These are phyloP conservation scores for Piliocolobus tephrosceles DNA, from an alignment of 2,113 vertebrate genomes.

Conservation along the genomic window DNA sequence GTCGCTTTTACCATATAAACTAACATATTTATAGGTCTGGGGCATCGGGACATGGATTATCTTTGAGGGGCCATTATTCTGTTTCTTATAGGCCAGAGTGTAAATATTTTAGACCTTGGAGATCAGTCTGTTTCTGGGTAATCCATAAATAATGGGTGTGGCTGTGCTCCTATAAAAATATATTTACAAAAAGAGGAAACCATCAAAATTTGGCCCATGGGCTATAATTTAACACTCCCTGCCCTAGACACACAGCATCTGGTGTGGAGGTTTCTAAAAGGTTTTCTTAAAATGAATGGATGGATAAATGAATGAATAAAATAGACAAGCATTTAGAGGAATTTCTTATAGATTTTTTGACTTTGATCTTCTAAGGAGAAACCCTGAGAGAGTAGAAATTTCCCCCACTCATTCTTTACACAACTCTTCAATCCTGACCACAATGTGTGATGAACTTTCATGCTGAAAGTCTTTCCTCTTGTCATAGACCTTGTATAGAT, in stretches of 20 bases:
- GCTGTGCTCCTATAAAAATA: not conserved
- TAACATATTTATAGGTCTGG: not conserved
- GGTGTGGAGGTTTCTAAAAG: not conserved
- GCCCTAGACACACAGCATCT: not conserved
- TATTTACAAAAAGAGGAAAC: not conserved
- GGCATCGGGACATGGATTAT: fast-evolving
- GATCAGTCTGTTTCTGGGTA: not conserved
- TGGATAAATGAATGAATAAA: not conserved
- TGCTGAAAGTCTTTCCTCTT: not conserved
- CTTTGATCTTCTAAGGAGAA: not conserved
- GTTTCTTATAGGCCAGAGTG: not conserved
- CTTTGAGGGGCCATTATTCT: not conserved
- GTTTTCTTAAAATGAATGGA: not conserved
- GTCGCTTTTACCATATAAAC: not conserved
- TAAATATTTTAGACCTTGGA: not conserved
- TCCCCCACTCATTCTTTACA: not conserved
- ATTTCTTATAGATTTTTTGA: not conserved
- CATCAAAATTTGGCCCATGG: not conserved
- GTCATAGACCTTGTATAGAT: not conserved
- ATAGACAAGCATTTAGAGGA: not conserved
- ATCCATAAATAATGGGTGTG: not conserved
- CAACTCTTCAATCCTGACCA: not conserved
- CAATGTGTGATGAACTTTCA: not conserved
- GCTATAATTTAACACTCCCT: not conserved
- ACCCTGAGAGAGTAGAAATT: not conserved